Evolutionary conservation across 1,140 invertebrate species (phyloP).

Genomic region (Himalopsyche phryganea): DNA sequence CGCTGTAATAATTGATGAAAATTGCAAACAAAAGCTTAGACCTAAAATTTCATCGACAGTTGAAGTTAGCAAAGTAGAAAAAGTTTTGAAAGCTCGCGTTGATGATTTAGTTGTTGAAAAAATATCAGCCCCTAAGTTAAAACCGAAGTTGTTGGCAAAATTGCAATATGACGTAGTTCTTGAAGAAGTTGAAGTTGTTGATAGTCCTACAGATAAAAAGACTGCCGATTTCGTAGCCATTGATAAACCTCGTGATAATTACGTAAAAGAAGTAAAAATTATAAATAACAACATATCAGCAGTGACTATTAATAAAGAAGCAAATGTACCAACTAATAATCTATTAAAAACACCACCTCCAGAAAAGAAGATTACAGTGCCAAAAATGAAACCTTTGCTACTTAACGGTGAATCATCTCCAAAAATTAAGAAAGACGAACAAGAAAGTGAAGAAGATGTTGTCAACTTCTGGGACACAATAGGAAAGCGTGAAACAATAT

Average conservation of each 20-base stretch:
- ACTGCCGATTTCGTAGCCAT: too few relatives aligned
- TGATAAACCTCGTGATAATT: too few relatives aligned
- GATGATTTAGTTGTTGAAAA: constrained; percentile 55
- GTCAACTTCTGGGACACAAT: constrained; percentile 55
- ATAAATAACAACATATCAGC: too few relatives aligned
- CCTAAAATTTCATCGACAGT: constrained; percentile 52
- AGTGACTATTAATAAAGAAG: neutral
- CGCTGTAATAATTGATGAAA: constrained; percentile 35
- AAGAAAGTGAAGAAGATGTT: constrained; percentile 37
- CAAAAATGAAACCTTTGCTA: too few relatives aligned
- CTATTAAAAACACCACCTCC: too few relatives aligned
- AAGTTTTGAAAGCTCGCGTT: constrained; percentile 51
- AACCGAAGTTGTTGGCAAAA: constrained; percentile 19
- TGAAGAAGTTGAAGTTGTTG: constrained; percentile 22
- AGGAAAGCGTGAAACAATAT: constrained; percentile 54
- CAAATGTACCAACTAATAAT: too few relatives aligned
- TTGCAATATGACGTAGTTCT: constrained; percentile 36
- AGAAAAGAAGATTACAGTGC: too few relatives aligned
- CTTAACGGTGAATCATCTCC: too few relatives aligned
- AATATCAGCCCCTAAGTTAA: constrained; percentile 12
- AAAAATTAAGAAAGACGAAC: neutral
- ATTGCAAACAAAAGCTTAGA: constrained; percentile 47
- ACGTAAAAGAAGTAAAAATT: constrained; percentile 7
- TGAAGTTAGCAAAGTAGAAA: constrained; percentile 44
- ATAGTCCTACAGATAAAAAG: neutral